Base-by-base conservation (phyloP, 2,797 vertebrate genomes). In the Notamacropus eugenii region DNA sequence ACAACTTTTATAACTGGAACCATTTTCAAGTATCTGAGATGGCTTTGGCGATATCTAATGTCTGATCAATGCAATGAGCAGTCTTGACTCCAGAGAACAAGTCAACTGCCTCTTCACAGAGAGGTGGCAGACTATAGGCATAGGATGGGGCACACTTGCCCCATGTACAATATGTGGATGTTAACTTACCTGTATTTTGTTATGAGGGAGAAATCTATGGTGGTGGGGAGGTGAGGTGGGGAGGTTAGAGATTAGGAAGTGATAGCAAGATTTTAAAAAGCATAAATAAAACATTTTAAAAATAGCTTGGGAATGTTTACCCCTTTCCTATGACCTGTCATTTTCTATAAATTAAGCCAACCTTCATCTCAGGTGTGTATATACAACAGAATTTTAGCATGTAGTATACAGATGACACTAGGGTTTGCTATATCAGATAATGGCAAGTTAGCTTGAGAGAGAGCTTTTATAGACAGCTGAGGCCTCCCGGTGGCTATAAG, bases 351-450 rank as follows among this genome's bases (percentile, higher is more conserved):
- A 74, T 74, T 74, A 74, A 19, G 34, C 2, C 59, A 62, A 46
- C 52, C 57, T 74, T 1, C 94, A 90, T 55, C 91, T 95, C 93
- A 92, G 93, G 74, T 67, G 92, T 40, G 92, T 40, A 95, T 92
- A 92, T 92, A 94, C 40, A 90, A 90, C 87, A 91, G 93, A 95
- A 90, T 96, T 92, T 92, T 92, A 95, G 55, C 93, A 52, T 59
- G 52, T 87, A 95, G 96, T 93, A 90, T 29, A 54, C 50, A 90
- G 29, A 90, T 54, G 50, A 52, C 29, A 94, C 40, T 14, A 62
- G 82, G 87, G 40, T 82, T 74, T 94, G 94, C 95, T 94, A 91
- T 57, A 52, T 90, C 55, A 90, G 95, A 93, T 97, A 97, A 95
- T 91, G 90, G 96, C 93, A 97, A 12, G 16, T 93, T 90, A 94